phyloP scores from a whole-genome alignment of 2,888 invertebrate species.

The Crepidodera aurea region DNA sequence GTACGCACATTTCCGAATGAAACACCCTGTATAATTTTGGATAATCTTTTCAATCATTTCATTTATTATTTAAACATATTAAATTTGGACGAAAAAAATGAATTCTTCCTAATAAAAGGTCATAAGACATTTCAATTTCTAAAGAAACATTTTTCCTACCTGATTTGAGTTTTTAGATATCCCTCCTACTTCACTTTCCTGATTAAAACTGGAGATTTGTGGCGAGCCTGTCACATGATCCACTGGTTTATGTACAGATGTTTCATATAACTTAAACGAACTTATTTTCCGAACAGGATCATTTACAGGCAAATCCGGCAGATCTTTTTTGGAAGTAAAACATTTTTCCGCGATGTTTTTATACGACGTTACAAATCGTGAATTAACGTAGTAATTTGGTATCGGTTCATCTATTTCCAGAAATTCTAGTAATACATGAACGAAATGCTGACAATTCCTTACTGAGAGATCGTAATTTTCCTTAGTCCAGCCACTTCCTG shows the following conservation, averaged over 20 bases:
- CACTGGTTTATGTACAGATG: background rate
- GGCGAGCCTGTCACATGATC: background rate
- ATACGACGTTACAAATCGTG: background rate
- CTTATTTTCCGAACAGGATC: background rate
- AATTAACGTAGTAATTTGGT: constrained; percentile 1
- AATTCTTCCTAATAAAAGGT: background rate
- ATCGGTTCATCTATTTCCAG: constrained; percentile 17
- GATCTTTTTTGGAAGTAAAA: background rate
- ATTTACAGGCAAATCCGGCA: background rate
- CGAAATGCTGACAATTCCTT: constrained; percentile 18
- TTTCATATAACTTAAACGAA: too few species aligned
- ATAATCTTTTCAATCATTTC: background rate
- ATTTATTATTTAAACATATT: background rate
- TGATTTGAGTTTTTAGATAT: background rate
- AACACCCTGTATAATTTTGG: background rate
- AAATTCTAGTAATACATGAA: constrained; percentile 3
- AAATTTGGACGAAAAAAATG: background rate
- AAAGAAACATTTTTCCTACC: background rate
- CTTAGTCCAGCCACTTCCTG: constrained; percentile 13
- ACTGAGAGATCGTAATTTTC: background rate
- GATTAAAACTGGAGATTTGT: background rate
- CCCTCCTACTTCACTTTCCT: background rate
- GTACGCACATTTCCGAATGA: background rate
- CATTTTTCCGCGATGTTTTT: background rate
- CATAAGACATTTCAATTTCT: background rate